Evolutionary conservation across 2,888 invertebrate genomes (phyloP).

Genomic region (Oscheius sp.): DNA sequence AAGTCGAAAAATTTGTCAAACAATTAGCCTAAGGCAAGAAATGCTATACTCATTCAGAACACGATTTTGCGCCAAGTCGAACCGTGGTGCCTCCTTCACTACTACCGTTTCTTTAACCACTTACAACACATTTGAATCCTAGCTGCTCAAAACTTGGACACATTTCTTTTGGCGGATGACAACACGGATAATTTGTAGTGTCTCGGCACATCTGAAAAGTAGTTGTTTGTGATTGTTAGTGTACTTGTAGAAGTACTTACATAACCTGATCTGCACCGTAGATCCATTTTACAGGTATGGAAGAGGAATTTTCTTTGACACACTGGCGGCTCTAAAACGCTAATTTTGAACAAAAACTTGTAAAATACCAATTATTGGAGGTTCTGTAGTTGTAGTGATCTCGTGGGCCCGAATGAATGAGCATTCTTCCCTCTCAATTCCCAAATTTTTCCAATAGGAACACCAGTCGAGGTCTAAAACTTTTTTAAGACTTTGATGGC

Average conservation of each 20-base stretch:
- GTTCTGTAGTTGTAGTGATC: not conserved
- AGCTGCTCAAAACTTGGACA: constrained; percentile 26
- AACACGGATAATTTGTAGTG: constrained; percentile 3
- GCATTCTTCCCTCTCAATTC: constrained; percentile 31
- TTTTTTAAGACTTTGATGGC: not conserved
- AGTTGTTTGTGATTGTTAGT: not conserved
- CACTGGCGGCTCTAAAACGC: constrained; percentile 7
- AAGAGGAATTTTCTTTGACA: constrained; percentile 21
- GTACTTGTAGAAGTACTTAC: constrained; percentile 11
- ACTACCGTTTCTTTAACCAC: not conserved
- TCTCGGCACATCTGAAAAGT: constrained; percentile 29
- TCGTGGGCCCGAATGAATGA: too few species aligned
- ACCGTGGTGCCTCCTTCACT: too few species aligned
- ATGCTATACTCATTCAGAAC: too few species aligned
- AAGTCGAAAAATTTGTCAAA: too few species aligned
- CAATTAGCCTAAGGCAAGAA: too few species aligned
- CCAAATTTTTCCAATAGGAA: constrained; percentile 17
- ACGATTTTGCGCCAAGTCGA: too few species aligned
- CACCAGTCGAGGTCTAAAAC: constrained; percentile 23
- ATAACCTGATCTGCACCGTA: constrained; percentile 19
- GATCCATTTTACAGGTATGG: constrained; percentile 11
- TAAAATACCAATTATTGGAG: not conserved
- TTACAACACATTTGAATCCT: constrained; percentile 23
- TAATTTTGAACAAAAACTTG: too few species aligned
- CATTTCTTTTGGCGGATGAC: constrained; percentile 29